Conservation (phyloP, 2,888 invertebrate genomes). For the Ormyrus rosae region DNA sequence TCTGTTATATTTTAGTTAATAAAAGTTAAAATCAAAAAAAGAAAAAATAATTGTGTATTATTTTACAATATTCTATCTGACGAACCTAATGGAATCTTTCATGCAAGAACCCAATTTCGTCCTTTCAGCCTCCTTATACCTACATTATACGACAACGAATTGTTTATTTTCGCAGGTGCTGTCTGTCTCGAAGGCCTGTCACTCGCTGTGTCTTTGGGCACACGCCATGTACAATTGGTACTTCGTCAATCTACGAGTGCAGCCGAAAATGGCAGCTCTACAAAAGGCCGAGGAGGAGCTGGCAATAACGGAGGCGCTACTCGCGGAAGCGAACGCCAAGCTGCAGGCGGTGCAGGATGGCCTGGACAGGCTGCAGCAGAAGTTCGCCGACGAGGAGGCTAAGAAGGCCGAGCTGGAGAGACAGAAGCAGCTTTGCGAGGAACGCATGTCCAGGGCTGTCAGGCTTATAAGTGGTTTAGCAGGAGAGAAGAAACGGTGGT, state of each 20-base stretch:
- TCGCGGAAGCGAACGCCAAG: slow-evolving; percentile 86
- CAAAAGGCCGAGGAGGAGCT: slow-evolving; percentile 84
- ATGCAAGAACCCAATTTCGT: too few relatives aligned
- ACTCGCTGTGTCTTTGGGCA: slow-evolving; percentile 91
- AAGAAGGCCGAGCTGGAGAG: slow-evolving; percentile 84
- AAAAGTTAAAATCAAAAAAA: too few relatives aligned
- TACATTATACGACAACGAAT: too few relatives aligned
- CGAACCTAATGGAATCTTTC: too few relatives aligned
- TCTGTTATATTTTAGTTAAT: too few relatives aligned
- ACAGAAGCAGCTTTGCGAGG: slow-evolving; percentile 85
- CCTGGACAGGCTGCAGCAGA: slow-evolving; percentile 83
- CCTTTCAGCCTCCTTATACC: too few relatives aligned
- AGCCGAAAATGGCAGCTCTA: slow-evolving; percentile 92
- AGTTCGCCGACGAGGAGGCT: slow-evolving; percentile 76
- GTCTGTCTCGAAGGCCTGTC: slow-evolving; percentile 87
- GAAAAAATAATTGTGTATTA: too few relatives aligned
- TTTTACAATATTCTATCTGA: too few relatives aligned
- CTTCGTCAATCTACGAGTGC: slow-evolving; percentile 88
- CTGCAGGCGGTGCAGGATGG: slow-evolving; percentile 88
- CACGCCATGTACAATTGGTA: slow-evolving; percentile 96
- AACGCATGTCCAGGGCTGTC: slow-evolving; percentile 87
- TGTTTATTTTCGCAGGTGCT: slow-evolving; percentile 16
- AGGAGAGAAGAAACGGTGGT: slow-evolving; percentile 85
- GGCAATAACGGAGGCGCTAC: slow-evolving; percentile 80
- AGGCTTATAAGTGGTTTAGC: slow-evolving; percentile 82